phyloP scores from a whole-genome alignment of 2,113 vertebrate species.

The Coptodon rendalli region DNA sequence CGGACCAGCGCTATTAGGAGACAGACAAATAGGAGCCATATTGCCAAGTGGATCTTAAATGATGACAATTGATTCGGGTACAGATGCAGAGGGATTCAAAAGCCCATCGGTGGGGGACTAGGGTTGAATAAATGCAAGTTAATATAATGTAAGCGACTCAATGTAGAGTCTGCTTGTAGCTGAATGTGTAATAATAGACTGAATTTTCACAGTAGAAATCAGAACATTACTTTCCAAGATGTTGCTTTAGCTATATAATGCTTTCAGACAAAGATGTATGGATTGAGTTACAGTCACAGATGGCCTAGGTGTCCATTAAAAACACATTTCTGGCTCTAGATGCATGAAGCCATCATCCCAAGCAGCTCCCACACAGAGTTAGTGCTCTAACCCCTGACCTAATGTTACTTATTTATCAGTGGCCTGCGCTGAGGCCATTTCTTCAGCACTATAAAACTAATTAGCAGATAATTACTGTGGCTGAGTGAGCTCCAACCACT shows the following conservation, averaged over 20 bases:
- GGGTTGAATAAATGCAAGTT: not conserved
- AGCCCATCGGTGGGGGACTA: not conserved
- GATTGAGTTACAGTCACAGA: constrained; percentile 12
- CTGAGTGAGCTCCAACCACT: not conserved
- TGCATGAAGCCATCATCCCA: not conserved
- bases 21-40: constrained; percentile 13
- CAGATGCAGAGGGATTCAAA: not conserved
- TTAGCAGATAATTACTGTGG: not conserved
- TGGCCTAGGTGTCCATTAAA: constrained; percentile 14
- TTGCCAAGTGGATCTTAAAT: constrained; percentile 14
- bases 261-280: not conserved
- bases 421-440: not conserved
- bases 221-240: not conserved
- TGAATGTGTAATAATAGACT: not conserved
- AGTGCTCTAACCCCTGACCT: not conserved
- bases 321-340: constrained; percentile 7
- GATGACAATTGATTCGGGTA: constrained; percentile 11
- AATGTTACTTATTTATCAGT: not conserved
- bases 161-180: not conserved
- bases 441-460: not conserved
- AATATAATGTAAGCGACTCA: not conserved
- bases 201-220: not conserved
- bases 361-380: not conserved
- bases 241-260: not conserved
- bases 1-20: not conserved